These are phyloP conservation scores for Ophraella communa DNA, from an alignment of 2,888 invertebrate genomes.

Conservation along the genomic window DNA sequence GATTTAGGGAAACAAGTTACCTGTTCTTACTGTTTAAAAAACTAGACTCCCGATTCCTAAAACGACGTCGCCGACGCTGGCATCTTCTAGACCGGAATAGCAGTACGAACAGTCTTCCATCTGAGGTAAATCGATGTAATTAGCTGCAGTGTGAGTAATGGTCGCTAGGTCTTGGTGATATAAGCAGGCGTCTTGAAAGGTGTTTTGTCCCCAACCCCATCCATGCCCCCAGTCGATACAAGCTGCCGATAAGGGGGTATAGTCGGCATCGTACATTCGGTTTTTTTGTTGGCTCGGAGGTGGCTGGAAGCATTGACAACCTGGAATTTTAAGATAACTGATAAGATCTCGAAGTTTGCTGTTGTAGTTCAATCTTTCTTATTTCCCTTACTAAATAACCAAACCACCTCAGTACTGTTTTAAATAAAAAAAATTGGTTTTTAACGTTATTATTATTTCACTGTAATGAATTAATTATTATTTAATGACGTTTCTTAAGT, in stretches of 20 bases:
- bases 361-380: too few relatives aligned
- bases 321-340: background rate
- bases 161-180: background rate
- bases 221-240: constrained; percentile 72
- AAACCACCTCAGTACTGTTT: too few relatives aligned
- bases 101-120: background rate
- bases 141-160: background rate
- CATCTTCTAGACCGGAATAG: background rate
- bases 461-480: too few relatives aligned
- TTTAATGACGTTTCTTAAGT: too few relatives aligned
- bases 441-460: too few relatives aligned
- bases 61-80: too few relatives aligned
- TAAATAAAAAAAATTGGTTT: too few relatives aligned
- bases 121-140: background rate
- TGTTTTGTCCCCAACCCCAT: constrained; percentile 73
- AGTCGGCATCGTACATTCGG: constrained; percentile 50
- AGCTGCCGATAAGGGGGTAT: constrained; percentile 56
- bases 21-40: background rate
- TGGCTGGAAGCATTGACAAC: constrained; percentile 31
- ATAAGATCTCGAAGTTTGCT: too few relatives aligned
- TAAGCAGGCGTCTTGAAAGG: background rate
- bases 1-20: background rate
- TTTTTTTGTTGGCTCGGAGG: constrained; percentile 38
- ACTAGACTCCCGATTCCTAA: background rate
- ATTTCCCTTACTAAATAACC: too few relatives aligned